These are phyloP conservation scores for Orbicella faveolata DNA, from an alignment of 64 coral and sea anemone species.

Conservation along the genomic window DNA sequence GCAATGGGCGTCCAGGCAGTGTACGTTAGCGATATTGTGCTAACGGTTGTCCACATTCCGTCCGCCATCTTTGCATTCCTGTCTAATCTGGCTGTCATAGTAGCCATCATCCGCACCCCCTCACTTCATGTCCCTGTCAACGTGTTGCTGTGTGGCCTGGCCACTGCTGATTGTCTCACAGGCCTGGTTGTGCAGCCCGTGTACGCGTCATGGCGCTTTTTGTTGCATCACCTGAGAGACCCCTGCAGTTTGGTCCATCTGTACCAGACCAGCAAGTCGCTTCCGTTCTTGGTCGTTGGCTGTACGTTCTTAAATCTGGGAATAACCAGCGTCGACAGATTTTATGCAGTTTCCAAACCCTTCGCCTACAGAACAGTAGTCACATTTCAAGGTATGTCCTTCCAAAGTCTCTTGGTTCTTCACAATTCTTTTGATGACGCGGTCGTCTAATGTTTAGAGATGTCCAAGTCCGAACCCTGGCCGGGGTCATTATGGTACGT, in stretches of 20 bases:
- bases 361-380: neutral
- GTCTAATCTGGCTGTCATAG: constrained; percentile 28
- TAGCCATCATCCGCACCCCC: neutral
- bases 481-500: too few relatives aligned
- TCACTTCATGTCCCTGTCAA: constrained; percentile 21
- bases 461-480: neutral
- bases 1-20: neutral
- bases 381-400: constrained; percentile 1
- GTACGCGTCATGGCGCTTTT: neutral
- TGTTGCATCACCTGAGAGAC: neutral
- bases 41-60: neutral
- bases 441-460: neutral
- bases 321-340: constrained; percentile 10
- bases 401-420: too few relatives aligned
- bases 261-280: neutral
- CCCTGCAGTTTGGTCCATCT: neutral
- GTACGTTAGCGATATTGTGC: neutral
- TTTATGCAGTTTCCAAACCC: constrained; percentile 19
- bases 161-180: constrained; percentile 12
- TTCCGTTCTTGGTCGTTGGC: neutral
- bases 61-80: constrained; percentile 15
- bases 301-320: constrained; percentile 6
- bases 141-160: constrained; percentile 34
- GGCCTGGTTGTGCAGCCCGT: constrained; percentile 11
- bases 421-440: too few relatives aligned